Evolutionary conservation across 2,797 vertebrate species (phyloP).

Genomic region (Poecile montanus): DNA sequence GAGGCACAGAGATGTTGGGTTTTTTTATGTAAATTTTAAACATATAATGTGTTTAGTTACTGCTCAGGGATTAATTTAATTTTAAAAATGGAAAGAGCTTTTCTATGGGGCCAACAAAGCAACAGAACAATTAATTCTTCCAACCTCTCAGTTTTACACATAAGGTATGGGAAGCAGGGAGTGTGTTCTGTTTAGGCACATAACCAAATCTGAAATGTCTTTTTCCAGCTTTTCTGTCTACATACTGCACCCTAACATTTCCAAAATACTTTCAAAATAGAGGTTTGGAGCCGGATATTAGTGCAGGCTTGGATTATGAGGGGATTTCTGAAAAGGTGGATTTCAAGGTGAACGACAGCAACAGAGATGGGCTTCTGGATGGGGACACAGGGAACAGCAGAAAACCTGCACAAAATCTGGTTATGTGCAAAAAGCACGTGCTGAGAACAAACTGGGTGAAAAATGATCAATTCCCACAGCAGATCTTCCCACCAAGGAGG

Average conservation of each 20-base stretch:
- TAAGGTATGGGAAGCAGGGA: not conserved
- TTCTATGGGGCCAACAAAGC: not conserved
- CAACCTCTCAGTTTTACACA: not conserved
- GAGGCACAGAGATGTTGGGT: not conserved
- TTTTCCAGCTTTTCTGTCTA: not conserved
- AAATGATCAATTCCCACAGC: not conserved
- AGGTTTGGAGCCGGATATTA: not conserved
- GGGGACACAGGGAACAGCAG: not conserved
- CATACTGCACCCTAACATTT: not conserved
- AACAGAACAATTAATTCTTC: not conserved
- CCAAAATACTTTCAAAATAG: not conserved
- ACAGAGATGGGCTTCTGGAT: not conserved
- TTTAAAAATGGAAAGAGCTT: not conserved
- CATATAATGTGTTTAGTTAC: not conserved
- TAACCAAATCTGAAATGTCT: not conserved
- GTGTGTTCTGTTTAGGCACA: not conserved
- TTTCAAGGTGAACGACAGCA: not conserved
- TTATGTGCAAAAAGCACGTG: not conserved
- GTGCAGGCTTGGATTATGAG: rapidly evolving
- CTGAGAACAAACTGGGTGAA: not conserved
- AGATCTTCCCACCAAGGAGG: not conserved
- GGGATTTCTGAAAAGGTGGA: not conserved
- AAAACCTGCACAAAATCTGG: not conserved
- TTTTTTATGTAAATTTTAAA: not conserved
- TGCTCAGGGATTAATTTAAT: constrained; percentile 24